Conservation (phyloP, 2,797 vertebrate species). For the Gymnothorax reevesii region DNA sequence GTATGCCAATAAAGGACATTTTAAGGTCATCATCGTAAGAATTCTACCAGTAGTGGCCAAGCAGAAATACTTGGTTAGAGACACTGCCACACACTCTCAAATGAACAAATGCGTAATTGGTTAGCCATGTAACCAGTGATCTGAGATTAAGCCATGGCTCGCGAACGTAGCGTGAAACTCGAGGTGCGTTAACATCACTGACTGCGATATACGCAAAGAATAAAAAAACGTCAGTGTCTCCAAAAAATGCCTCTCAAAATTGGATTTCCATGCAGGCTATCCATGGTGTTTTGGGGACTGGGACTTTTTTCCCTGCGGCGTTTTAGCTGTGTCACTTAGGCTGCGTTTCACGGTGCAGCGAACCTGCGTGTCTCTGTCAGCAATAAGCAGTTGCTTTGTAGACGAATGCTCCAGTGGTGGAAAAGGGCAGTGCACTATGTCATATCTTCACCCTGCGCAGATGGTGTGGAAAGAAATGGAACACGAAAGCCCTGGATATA, state of each 20-base stretch:
- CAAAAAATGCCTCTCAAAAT: not conserved
- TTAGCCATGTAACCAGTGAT: not conserved
- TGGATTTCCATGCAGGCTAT: not conserved
- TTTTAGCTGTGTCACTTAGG: slow-evolving; percentile 18
- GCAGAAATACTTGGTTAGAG: not conserved
- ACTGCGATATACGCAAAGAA: not conserved
- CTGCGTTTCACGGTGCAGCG: slow-evolving; percentile 17
- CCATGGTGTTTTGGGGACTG: not conserved
- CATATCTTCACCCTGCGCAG: not conserved
- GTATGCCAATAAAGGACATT: slow-evolving; percentile 34
- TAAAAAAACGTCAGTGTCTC: not conserved
- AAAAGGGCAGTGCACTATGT: not conserved
- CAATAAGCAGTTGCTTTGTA: not conserved
- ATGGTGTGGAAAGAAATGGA: not conserved
- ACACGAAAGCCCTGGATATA: no score
- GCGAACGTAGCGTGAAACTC: not conserved
- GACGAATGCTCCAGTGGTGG: not conserved
- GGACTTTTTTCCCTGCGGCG: slow-evolving; percentile 9
- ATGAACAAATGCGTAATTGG: not conserved
- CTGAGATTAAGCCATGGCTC: slow-evolving; percentile 1
- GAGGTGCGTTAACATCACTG: not conserved
- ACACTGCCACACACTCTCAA: not conserved
- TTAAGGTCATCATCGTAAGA: slow-evolving; percentile 25
- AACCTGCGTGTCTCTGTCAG: slow-evolving; percentile 27
- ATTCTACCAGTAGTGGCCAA: not conserved